phyloP scores from a whole-genome alignment of 2,888 invertebrate species.

The Trilocha varians region DNA sequence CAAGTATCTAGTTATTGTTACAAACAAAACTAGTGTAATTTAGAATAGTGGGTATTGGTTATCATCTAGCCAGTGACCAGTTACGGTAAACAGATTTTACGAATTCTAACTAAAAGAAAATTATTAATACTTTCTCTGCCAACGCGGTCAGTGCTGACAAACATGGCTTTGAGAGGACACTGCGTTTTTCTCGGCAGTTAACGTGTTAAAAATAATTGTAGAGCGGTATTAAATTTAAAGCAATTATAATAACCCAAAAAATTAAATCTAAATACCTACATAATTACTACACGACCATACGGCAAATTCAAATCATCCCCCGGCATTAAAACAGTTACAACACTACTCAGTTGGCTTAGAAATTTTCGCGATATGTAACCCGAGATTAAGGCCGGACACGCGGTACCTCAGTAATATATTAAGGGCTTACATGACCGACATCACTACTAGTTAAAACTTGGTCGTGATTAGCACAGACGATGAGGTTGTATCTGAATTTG shows the following conservation, averaged over 20 bases:
- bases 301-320: neutral
- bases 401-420: slow-evolving; percentile 9
- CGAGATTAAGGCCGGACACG: slow-evolving; percentile 12
- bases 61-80: no score
- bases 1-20: neutral
- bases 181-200: no score
- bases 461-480: slow-evolving; percentile 5
- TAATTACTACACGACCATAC: neutral
- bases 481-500: slow-evolving; percentile 6
- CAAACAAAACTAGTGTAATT: no score
- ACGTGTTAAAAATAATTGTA: no score
- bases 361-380: slow-evolving; percentile 5
- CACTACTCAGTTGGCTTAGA: slow-evolving; percentile 5
- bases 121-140: no score
- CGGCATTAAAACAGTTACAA: neutral
- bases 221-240: no score
- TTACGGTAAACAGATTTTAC: no score
- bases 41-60: no score
- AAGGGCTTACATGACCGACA: slow-evolving; percentile 8
- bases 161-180: no score
- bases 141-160: no score
- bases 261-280: neutral
- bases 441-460: slow-evolving; percentile 8
- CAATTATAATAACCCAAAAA: no score
- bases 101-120: no score